Evolutionary conservation across 2,797 vertebrate species (phyloP), one percentile per base, ranked within the genome.

Genomic region (Leptoclinus maculatus): DNA sequence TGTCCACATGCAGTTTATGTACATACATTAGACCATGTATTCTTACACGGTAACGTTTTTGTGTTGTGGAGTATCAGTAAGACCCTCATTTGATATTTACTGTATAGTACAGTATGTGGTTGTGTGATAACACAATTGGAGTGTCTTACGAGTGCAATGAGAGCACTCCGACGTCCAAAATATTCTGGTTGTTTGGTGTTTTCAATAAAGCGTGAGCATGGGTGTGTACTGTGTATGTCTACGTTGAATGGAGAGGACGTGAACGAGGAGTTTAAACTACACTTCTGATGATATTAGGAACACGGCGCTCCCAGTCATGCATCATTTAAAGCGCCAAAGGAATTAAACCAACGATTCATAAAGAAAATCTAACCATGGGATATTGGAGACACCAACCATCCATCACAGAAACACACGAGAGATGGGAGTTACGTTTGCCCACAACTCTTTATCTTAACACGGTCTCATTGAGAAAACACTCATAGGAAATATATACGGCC

Each of bases 301-400:
- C 21, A 21, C 11, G 2, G 56, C 4, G 1, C 63, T 80, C 73
- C 38, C 23, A 51, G 74, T 74, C 86, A 88, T 93, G 83, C 77
- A 90, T 93, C 82, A 92, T 92, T 93, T 85, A 91, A 88, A 76
- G 54, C 58, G 53, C 62, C 70, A 58, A n/a, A 79, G 51, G 66
- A 88, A 83, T 78, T 87, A 85, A 79, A 87, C 66, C 76, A 53
- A 60, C 25, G 58, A 76, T 81, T 82, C 70, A 78, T 86, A 74
- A 86, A 45, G 5, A 67, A 57, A 90, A 77, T 79, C 27, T n/a
- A 75, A 74, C 56, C 2, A 25, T 54, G 49, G 74, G 66, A 83
- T 85, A 76, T 86, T 79, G 75, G 53, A 60, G 70, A 88, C 58
- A 75, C 47, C 47, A 78, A 83, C 73, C 75, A 83, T 83, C 41